Percentiles rank a stretch among this genome's conserved stretches.
phyloP scores from a whole-genome alignment of 2,113 vertebrate species.

The Pachycephala philippinensis region DNA sequence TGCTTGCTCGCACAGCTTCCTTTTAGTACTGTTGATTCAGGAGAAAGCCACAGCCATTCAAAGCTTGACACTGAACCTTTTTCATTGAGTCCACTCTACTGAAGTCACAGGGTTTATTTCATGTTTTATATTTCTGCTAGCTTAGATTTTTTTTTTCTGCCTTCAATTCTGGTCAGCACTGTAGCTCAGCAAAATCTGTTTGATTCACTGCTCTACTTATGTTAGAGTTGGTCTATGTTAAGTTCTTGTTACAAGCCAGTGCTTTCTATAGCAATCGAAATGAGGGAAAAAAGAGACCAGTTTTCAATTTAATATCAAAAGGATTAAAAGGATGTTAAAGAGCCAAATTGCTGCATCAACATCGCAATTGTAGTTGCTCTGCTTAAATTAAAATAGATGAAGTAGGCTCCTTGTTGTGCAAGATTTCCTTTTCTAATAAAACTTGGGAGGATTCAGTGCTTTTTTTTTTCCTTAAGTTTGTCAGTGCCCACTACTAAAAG shows the following conservation, averaged over 20 bases:
- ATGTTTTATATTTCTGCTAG: neutral
- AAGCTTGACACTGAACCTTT: neutral
- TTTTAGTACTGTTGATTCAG: neutral
- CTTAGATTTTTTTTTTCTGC: neutral
- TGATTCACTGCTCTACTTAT: neutral
- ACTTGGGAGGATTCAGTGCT: neutral
- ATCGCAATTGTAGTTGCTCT: neutral
- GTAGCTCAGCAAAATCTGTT: neutral
- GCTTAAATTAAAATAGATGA: neutral
- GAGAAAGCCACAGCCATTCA: neutral
- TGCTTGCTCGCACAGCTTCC: neutral
- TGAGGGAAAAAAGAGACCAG: neutral
- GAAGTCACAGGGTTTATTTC: neutral
- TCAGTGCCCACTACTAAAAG: neutral
- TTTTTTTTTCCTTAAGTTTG: neutral
- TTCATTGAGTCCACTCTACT: neutral
- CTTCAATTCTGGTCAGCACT: neutral
- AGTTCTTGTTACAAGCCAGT: neutral
- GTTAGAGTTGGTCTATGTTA: neutral
- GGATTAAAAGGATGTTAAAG: neutral
- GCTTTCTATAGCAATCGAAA: neutral
- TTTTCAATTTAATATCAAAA: neutral
- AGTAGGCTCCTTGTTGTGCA: neutral
- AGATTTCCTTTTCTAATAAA: neutral
- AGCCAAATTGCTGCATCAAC: neutral